These are phyloP conservation scores for Microctonus brassicae DNA, from an alignment of 2,888 invertebrate species.

Conservation along the genomic window DNA sequence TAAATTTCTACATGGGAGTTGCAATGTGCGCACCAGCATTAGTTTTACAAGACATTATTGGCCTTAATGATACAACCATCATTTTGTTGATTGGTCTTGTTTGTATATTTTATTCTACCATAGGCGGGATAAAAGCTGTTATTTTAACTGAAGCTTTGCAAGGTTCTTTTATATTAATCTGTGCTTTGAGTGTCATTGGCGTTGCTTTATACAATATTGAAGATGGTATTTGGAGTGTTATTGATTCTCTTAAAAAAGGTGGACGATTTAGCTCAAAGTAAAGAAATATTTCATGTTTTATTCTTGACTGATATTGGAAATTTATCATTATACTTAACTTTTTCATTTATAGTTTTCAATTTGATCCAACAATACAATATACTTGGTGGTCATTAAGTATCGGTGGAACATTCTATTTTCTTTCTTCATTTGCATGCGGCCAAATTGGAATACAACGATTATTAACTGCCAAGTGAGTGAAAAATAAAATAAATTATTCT, in stretches of 20 bases:
- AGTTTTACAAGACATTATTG: conserved; percentile 73
- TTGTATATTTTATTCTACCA: conserved; percentile 88
- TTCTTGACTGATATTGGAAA: background rate
- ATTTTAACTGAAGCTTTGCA: conserved; percentile 89
- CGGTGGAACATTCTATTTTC: conserved; percentile 82
- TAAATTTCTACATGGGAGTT: conserved; percentile 73
- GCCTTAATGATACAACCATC: conserved; percentile 68
- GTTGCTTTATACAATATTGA: conserved; percentile 77
- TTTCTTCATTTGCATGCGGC: conserved; percentile 87
- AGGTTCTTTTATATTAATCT: conserved; percentile 86
- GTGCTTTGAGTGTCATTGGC: conserved; percentile 82
- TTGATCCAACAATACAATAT: conserved; percentile 85
- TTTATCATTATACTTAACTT: background rate
- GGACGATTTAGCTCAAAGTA: conserved; percentile 80
- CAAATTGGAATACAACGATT: conserved; percentile 87
- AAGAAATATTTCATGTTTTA: conserved; percentile 48
- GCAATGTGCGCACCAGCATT: conserved; percentile 77
- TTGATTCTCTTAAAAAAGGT: conserved; percentile 77
- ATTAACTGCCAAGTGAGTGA: conserved; percentile 76
- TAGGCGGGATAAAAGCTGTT: conserved; percentile 94
- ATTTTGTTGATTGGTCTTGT: conserved; percentile 73
- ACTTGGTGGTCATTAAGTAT: conserved; percentile 84
- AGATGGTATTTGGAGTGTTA: conserved; percentile 80
- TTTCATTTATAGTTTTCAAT: conserved; percentile 74
- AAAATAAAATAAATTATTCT: background rate